Evolutionary conservation across 2,113 vertebrate genomes (phyloP), one percentile per base, ranked within the genome.

Genomic region (Tapirus terrestris): DNA sequence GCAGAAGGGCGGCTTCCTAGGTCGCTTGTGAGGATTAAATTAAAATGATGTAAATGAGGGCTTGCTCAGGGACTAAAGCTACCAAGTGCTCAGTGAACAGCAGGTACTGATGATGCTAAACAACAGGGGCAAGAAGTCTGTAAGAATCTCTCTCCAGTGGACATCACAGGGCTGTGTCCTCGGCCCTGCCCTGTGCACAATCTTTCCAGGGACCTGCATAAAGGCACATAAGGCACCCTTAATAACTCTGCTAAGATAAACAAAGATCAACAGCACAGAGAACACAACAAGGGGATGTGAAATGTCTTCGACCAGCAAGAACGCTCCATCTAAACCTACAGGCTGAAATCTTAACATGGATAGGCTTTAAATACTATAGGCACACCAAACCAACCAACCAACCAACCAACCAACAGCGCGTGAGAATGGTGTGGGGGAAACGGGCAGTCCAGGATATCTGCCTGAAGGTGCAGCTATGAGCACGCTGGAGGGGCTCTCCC

Each of bases 81-180:
- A 16, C 33, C 11, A 10, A 8, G 3, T 43, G 10, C 5, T 25
- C 10, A 0, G 9, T 8, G 21, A 5, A 23, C 9, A 17, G 51
- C 63, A 48, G 17, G 61, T 39, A 3, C 51, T 18, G 29, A 29
- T 31, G 21, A 33, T 6, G 8, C 53, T 8, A 33, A 75, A 18
- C 8, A 14, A 27, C 16, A 1, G 11, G n/a, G 45, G 21, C 4
- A 8, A 58, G n/a, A 60, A 1, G 36, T n/a, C 58, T 12, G 14
- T 16, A 6, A 39, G 27, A 36, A 29, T 10, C 58, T 29, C 45
- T 23, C 29, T 70, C 43, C 0, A 14, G 81, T 5, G 27, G 79
- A 33, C 1, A 7, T 20, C 70, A 0, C 56, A 2, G 10, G 45
- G 72, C 25, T 21, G 10, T 29, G 89, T 65, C 75, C 82, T 45